Percentiles rank a stretch among this genome's conserved stretches.
phyloP scores from a whole-genome alignment of 1,140 invertebrate genomes.

The Radopholus similis region DNA sequence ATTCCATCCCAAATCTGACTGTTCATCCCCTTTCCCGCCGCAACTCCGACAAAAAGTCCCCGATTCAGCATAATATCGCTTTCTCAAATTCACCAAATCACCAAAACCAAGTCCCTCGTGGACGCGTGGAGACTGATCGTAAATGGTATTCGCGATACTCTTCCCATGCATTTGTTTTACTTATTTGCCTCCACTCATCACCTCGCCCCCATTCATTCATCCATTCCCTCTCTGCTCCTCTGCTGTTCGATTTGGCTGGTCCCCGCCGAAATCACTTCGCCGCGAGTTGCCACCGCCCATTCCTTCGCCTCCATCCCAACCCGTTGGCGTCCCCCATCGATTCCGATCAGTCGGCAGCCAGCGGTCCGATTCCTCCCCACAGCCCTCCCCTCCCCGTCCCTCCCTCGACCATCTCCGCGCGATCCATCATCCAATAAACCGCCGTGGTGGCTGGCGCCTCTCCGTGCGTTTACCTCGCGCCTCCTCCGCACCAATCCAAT shows the following conservation, averaged over 20 bases:
- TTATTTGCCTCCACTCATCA: too few relatives aligned
- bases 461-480: not conserved
- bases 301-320: not conserved
- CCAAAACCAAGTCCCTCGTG: too few relatives aligned
- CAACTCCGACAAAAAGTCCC: too few relatives aligned
- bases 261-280: not conserved
- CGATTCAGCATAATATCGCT: too few relatives aligned
- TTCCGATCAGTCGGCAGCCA: slow-evolving; percentile 6
- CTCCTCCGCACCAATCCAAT: not conserved
- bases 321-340: not conserved
- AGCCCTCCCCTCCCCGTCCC: not conserved
- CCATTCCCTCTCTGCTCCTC: not conserved
- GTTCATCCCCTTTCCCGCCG: too few relatives aligned
- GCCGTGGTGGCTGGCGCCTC: not conserved
- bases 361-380: not conserved
- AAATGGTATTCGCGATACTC: too few relatives aligned
- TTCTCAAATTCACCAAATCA: slow-evolving; percentile 4
- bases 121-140: too few relatives aligned
- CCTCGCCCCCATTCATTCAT: not conserved
- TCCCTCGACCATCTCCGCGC: not conserved
- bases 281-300: not conserved
- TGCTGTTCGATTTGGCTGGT: not conserved
- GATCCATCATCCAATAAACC: slow-evolving; percentile 8
- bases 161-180: not conserved
- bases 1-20: too few relatives aligned